Evolutionary conservation across 1,140 invertebrate species (phyloP).

Genomic region (Solen grandis): DNA sequence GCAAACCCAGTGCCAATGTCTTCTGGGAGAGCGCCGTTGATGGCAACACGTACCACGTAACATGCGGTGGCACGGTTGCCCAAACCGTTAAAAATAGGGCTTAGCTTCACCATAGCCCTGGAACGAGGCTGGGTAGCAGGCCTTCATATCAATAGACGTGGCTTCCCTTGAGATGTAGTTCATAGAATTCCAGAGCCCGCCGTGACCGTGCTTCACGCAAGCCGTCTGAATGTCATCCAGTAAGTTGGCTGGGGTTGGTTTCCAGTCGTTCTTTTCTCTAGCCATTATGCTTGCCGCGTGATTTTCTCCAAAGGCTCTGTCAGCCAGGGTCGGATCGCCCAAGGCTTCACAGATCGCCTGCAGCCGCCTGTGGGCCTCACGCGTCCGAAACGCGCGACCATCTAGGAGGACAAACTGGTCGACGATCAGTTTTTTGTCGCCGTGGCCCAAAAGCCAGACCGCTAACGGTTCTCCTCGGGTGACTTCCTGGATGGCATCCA

Average conservation of each 20-base stretch:
- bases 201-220: slow-evolving; percentile 39
- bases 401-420: slow-evolving; percentile 49
- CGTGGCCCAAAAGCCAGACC: slow-evolving; percentile 24
- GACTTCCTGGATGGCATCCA: slow-evolving; percentile 18
- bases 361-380: slow-evolving; percentile 17
- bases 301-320: slow-evolving; percentile 29
- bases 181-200: slow-evolving; percentile 42
- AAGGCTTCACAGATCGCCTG: not conserved
- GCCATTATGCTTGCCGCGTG: slow-evolving; percentile 29
- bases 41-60: too few relatives aligned
- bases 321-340: not conserved
- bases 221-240: slow-evolving; percentile 30
- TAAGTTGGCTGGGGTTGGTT: slow-evolving; percentile 40
- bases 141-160: slow-evolving; percentile 46
- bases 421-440: too few relatives aligned
- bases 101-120: too few relatives aligned
- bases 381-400: slow-evolving; percentile 41
- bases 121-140: too few relatives aligned
- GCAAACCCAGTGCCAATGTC: too few relatives aligned
- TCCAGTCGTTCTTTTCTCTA: too few relatives aligned
- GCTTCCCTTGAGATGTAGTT: slow-evolving; percentile 21
- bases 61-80: too few relatives aligned
- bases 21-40: too few relatives aligned
- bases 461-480: too few relatives aligned
- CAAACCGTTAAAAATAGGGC: too few relatives aligned